Conservation (phyloP, 2,797 vertebrate species). For the Paedocypris micromegethes region DNA sequence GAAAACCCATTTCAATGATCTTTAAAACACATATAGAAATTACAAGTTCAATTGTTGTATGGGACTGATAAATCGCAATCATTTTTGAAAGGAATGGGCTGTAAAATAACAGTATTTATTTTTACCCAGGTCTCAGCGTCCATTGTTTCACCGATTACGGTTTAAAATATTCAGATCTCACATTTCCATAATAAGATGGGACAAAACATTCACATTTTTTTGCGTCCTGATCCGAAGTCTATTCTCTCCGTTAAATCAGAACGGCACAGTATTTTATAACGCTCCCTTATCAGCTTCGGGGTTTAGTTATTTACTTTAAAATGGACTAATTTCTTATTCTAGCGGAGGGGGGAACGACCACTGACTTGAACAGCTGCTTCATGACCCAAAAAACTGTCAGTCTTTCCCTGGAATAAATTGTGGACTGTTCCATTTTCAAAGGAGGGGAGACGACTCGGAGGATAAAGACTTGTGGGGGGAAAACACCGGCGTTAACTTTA, state of each 20-base stretch:
- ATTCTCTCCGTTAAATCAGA: conserved; percentile 63
- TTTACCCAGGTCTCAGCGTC: conserved; percentile 21
- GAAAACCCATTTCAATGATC: no score
- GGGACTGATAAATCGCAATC: background rate
- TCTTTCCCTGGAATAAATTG: conserved; percentile 89
- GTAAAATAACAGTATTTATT: conserved; percentile 13
- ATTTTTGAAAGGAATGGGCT: conserved; percentile 3
- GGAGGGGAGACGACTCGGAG: conserved; percentile 48
- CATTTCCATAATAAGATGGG: conserved; percentile 63
- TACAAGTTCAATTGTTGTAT: no score
- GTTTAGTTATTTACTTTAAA: conserved; percentile 84
- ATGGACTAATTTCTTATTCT: conserved; percentile 83
- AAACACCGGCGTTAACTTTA: conserved; percentile 3
- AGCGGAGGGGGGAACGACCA: conserved; percentile 71
- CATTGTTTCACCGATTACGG: conserved; percentile 43
- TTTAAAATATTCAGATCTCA: conserved; percentile 57
- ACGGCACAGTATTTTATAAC: conserved; percentile 70
- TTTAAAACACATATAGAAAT: no score
- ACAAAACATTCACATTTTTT: conserved; percentile 59
- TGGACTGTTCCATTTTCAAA: conserved; percentile 69
- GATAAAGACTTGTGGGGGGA: conserved; percentile 7
- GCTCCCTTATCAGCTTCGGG: conserved; percentile 72
- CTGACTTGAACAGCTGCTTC: conserved; percentile 79
- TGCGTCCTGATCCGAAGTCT: conserved; percentile 65
- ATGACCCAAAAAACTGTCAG: conserved; percentile 90